A percentile compares a stretch with the other conserved stretches of the same genome.
Evolutionary conservation across 2,113 vertebrate genomes (phyloP).

Genomic region (Ctenodactylus gundi): DNA sequence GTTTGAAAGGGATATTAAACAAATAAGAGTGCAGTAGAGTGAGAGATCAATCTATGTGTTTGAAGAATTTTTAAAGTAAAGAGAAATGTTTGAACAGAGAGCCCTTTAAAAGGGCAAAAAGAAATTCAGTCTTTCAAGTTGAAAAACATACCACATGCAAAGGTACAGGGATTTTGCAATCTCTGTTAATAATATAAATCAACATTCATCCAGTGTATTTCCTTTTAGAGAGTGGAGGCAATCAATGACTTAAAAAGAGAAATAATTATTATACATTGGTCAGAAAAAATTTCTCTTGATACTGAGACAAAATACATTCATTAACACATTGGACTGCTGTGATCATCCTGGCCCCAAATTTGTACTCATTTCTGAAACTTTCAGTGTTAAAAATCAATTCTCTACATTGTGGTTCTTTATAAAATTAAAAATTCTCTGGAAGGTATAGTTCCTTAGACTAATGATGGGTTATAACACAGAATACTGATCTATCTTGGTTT

Average conservation of each 20-base stretch:
- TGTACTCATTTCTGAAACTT: not conserved
- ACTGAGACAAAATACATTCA: not conserved
- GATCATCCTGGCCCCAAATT: not conserved
- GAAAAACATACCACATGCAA: not conserved
- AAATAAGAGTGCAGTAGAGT: not conserved
- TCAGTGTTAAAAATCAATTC: slow-evolving; percentile 1
- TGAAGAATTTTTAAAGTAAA: not conserved
- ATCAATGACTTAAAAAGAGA: not conserved
- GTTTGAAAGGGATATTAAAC: not conserved
- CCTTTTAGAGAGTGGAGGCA: not conserved
- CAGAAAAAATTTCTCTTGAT: not conserved
- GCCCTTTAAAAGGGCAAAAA: not conserved
- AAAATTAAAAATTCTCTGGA: not conserved
- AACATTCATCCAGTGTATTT: not conserved
- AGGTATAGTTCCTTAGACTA: not conserved
- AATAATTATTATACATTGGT: not conserved
- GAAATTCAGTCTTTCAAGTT: not conserved
- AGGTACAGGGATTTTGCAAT: not conserved
- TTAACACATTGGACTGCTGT: not conserved
- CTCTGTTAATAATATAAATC: not conserved
- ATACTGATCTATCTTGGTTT: not conserved
- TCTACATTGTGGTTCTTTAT: not conserved
- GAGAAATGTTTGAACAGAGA: not conserved
- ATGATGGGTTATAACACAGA: not conserved
- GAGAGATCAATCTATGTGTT: not conserved